These are phyloP conservation scores for Corynorhinus townsendii DNA, from an alignment of 2,113 vertebrate species.

Conservation along the genomic window DNA sequence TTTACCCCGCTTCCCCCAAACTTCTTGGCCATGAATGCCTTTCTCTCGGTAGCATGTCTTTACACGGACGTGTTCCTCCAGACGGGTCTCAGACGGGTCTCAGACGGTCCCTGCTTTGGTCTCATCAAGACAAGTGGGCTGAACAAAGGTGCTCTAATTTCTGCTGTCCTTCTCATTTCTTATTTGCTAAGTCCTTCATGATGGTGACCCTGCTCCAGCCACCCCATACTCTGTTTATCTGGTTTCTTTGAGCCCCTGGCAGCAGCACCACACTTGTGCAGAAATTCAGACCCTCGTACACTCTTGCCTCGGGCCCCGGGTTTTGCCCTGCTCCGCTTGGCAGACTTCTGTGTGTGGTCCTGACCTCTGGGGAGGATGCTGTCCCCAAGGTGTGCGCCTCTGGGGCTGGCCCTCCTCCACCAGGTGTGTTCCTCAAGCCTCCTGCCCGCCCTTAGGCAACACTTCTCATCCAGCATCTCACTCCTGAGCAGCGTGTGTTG, in stretches of 20 bases:
- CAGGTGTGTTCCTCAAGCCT: fast-evolving
- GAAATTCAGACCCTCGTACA: background rate
- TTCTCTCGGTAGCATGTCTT: background rate
- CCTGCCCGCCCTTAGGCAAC: background rate
- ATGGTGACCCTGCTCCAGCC: background rate
- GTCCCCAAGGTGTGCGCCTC: background rate
- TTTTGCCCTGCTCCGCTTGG: background rate
- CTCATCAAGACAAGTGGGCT: background rate
- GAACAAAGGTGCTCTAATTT: fast-evolving
- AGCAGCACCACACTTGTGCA: background rate
- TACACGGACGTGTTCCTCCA: background rate
- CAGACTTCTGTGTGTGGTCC: background rate
- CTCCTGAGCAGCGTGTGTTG: background rate
- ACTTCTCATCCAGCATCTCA: background rate
- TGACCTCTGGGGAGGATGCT: background rate
- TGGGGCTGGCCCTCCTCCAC: fast-evolving
- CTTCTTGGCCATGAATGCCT: background rate
- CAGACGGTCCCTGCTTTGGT: background rate
- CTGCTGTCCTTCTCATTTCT: background rate
- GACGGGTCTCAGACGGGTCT: background rate
- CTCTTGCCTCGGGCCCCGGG: background rate
- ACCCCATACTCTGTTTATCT: background rate
- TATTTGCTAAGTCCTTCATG: background rate
- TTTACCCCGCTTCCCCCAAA: background rate
- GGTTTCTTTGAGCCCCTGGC: background rate